Conservation (phyloP, 2,888 invertebrate genomes). For the Falcaria lacertinaria region DNA sequence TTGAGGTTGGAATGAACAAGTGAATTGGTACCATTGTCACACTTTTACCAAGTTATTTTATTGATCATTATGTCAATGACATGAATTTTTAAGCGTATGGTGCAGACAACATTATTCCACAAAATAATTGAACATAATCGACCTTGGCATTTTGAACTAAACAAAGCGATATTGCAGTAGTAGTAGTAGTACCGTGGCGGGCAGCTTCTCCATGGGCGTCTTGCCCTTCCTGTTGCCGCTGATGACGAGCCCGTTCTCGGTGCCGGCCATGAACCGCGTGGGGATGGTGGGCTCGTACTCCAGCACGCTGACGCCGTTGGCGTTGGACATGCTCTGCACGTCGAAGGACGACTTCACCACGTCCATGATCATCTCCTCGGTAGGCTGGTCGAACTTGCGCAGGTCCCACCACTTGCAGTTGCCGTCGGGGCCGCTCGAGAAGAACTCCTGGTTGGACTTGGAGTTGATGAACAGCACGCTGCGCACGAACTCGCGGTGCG, state of each 20-base stretch:
- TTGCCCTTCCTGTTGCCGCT: conserved; percentile 86
- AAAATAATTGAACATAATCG: too few species aligned
- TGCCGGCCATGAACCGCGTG: conserved; percentile 86
- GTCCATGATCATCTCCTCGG: conserved; percentile 83
- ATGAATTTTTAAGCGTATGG: too few species aligned
- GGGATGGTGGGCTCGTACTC: conserved; percentile 88
- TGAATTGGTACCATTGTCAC: too few species aligned
- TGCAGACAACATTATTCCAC: too few species aligned
- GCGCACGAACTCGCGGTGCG: conserved; percentile 92
- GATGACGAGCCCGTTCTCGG: conserved; percentile 83
- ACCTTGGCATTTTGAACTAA: too few species aligned
- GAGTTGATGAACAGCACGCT: conserved; percentile 93
- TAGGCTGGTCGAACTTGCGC: conserved; percentile 81
- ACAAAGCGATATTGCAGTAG: too few species aligned
- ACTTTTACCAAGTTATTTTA: too few species aligned
- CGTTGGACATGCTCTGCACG: conserved; percentile 69
- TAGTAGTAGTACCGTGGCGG: conserved; percentile 73
- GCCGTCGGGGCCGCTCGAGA: conserved; percentile 94
- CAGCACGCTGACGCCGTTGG: conserved; percentile 81
- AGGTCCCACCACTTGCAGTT: conserved; percentile 90
- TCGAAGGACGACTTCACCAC: conserved; percentile 76
- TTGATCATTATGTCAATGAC: too few species aligned
- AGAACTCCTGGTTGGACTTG: conserved; percentile 95
- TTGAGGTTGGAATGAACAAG: too few species aligned
- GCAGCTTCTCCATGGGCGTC: conserved; percentile 82